Conservation (phyloP, 2,113 vertebrate species). For the Trachemys scripta region DNA sequence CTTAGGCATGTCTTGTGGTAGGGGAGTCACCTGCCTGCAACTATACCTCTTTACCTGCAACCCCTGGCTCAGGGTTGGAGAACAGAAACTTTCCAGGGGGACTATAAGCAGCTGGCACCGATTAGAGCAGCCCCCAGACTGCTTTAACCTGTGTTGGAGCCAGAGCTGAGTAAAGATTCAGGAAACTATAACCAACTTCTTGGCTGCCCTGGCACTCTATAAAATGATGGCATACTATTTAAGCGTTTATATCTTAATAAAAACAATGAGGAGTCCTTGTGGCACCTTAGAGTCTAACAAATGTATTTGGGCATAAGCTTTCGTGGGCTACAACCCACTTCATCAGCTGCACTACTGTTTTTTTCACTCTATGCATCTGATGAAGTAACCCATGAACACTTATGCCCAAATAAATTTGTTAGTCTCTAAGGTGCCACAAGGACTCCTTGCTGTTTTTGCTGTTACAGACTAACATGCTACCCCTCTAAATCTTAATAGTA, state of each 20-base stretch:
- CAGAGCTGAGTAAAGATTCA: background rate
- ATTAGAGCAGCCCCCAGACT: background rate
- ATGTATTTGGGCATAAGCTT: too few species aligned
- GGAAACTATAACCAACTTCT: background rate
- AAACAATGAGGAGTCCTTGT: too few species aligned
- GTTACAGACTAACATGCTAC: too few species aligned
- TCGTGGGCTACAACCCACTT: too few species aligned
- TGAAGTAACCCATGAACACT: too few species aligned
- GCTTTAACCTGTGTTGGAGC: background rate
- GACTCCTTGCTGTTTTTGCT: too few species aligned
- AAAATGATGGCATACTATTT: background rate
- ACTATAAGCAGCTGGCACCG: background rate
- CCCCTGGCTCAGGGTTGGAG: background rate
- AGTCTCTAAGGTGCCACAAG: too few species aligned
- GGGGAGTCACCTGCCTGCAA: background rate
- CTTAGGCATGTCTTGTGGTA: background rate
- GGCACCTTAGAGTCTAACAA: too few species aligned
- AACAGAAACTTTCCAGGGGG: rapidly evolving
- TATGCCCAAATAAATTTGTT: too few species aligned
- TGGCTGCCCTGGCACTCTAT: background rate
- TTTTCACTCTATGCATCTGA: too few species aligned
- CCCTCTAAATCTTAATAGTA: background rate
- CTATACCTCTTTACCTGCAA: background rate
- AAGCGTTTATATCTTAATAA: background rate
- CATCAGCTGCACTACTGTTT: too few species aligned